phyloP scores from a whole-genome alignment of 2,113 vertebrate species.

The Apodemus sylvaticus region DNA sequence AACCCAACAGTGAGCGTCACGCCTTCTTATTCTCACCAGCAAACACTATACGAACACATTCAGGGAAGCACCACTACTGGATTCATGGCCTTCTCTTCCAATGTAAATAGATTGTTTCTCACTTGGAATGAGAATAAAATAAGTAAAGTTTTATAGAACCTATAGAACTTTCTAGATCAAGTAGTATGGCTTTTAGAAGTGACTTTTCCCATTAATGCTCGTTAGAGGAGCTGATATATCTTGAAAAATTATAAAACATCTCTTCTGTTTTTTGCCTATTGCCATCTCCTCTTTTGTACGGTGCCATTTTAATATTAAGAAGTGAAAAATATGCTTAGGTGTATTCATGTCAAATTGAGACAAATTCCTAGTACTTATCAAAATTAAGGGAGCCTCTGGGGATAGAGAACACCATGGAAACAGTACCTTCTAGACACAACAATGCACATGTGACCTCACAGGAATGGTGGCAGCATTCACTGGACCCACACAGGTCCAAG shows the following conservation, averaged over 20 bases:
- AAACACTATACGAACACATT: slow-evolving; percentile 41
- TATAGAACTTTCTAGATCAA: slow-evolving; percentile 11
- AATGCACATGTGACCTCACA: not conserved
- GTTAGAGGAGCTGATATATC: not conserved
- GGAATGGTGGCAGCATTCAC: too few relatives aligned
- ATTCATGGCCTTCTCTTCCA: slow-evolving; percentile 21
- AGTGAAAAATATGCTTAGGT: too few relatives aligned
- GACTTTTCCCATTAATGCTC: slow-evolving; percentile 14
- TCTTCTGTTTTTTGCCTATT: not conserved
- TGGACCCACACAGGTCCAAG: not conserved
- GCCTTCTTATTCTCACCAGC: slow-evolving; percentile 63
- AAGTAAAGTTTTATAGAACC: not conserved
- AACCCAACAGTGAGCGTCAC: slow-evolving; percentile 53
- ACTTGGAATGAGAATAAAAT: slow-evolving; percentile 19
- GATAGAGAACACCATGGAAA: not conserved
- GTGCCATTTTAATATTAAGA: not conserved
- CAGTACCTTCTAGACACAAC: not conserved
- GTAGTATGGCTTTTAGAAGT: not conserved
- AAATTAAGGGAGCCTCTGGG: not conserved
- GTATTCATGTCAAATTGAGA: not conserved
- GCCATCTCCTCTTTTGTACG: not conserved
- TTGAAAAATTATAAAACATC: not conserved
- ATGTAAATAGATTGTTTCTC: slow-evolving; percentile 71
- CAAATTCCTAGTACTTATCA: not conserved
- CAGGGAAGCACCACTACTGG: not conserved